Evolutionary conservation across 2,797 vertebrate genomes (phyloP).

Genomic region (Mus spretus): DNA sequence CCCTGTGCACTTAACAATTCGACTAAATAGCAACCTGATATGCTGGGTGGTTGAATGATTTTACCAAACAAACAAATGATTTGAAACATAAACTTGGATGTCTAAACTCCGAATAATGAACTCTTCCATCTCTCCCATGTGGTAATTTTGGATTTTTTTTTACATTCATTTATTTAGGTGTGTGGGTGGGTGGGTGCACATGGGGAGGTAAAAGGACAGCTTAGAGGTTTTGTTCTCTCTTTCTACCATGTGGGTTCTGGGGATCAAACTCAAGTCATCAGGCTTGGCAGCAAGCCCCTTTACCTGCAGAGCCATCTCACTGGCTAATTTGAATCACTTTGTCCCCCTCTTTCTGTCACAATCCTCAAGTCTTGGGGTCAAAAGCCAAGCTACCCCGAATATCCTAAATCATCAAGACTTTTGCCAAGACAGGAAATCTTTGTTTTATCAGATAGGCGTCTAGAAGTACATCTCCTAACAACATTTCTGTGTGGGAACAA

Average conservation of each 20-base stretch:
- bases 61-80: not conserved
- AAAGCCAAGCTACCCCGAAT: not conserved
- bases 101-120: not conserved
- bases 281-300: not conserved
- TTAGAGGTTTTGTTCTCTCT: not conserved
- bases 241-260: not conserved
- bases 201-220: not conserved
- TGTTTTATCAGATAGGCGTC: not conserved
- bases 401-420: not conserved
- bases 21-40: not conserved
- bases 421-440: not conserved
- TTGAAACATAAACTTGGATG: conserved; percentile 39
- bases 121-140: not conserved
- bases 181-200: not conserved
- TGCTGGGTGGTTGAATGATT: not conserved
- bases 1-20: conserved; percentile 11
- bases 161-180: not conserved
- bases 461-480: not conserved
- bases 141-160: not conserved
- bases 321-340: not conserved
- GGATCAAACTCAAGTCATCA: not conserved
- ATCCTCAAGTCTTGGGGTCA: not conserved
- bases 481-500: not conserved
- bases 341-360: not conserved
- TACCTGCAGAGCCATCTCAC: not conserved